Evolutionary conservation across 2,113 vertebrate species (phyloP).

Genomic region (Tragelaphus scriptus): DNA sequence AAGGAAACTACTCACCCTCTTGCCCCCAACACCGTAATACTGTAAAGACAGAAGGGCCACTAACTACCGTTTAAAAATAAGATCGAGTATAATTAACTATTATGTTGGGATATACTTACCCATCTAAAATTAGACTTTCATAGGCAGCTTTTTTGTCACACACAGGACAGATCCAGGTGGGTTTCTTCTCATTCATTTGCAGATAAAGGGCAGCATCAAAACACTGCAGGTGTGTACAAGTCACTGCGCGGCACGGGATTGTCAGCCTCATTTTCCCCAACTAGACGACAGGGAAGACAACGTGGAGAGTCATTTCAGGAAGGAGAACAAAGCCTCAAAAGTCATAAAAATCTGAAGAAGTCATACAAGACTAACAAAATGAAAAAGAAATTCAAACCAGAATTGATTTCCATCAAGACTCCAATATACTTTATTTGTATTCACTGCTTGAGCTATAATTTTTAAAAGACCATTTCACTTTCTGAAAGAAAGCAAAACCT

Average conservation of each 20-base stretch:
- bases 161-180: conserved; percentile 98
- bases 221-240: conserved; percentile 97
- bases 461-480: conserved; percentile 2
- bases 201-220: conserved; percentile 98
- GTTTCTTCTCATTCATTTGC: conserved; percentile 99
- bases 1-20: not conserved
- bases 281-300: conserved; percentile 74
- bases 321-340: not conserved
- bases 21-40: not conserved
- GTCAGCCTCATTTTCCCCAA: conserved; percentile 98
- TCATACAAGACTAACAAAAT: not conserved
- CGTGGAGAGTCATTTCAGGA: not conserved
- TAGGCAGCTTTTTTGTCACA: conserved; percentile 98
- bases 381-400: not conserved
- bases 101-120: conserved; percentile 78
- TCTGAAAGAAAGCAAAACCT: not conserved
- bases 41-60: not conserved
- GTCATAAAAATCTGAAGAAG: not conserved
- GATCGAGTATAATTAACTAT: not conserved
- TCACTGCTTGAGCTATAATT: not conserved
- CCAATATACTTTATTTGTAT: not conserved
- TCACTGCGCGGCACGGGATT: conserved; percentile 94
- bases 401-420: not conserved
- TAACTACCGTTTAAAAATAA: not conserved
- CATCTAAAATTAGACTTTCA: conserved; percentile 95